Percentiles rank a stretch among this genome's conserved stretches.
Evolutionary conservation across 2,797 vertebrate species (phyloP).

Genomic region (Acanthurus tractus): DNA sequence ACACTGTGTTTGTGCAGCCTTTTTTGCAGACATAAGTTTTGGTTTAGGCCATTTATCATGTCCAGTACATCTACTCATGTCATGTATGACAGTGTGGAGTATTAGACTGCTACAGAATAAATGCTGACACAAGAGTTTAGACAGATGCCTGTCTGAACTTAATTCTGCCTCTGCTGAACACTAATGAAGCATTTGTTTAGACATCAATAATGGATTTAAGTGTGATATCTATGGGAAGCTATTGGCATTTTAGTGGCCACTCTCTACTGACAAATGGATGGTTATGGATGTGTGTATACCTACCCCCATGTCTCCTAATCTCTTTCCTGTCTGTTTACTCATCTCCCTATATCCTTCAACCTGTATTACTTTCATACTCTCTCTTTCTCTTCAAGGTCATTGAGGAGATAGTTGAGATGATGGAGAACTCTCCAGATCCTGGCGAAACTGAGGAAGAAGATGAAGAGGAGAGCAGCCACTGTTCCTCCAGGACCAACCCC

Average conservation of each 20-base stretch:
- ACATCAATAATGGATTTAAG: slow-evolving; percentile 43
- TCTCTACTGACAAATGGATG: slow-evolving; percentile 30
- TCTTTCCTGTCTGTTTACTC: slow-evolving; percentile 5
- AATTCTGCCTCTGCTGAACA: not conserved
- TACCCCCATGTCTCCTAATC: not conserved
- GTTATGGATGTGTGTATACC: slow-evolving; percentile 22
- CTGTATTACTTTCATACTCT: not conserved
- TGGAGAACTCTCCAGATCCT: slow-evolving; percentile 95
- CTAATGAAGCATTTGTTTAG: not conserved
- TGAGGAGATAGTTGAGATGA: slow-evolving; percentile 96
- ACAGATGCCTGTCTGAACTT: not conserved
- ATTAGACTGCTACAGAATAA: not conserved
- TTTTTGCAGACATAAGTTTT: not conserved
- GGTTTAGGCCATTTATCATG: not conserved
- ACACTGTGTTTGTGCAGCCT: not conserved
- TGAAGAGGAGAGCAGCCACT: slow-evolving; percentile 88
- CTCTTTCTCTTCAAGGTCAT: slow-evolving; percentile 86
- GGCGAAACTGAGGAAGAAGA: slow-evolving; percentile 91
- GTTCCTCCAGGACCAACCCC: slow-evolving; percentile 86
- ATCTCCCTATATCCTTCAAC: not conserved
- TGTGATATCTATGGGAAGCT: slow-evolving; percentile 1
- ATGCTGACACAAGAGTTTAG: not conserved
- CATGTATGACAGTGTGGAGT: not conserved
- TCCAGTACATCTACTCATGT: not conserved
- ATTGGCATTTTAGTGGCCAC: slow-evolving; percentile 11